phyloP scores from a whole-genome alignment of 2,797 vertebrate genomes.

The Botia almorhae region DNA sequence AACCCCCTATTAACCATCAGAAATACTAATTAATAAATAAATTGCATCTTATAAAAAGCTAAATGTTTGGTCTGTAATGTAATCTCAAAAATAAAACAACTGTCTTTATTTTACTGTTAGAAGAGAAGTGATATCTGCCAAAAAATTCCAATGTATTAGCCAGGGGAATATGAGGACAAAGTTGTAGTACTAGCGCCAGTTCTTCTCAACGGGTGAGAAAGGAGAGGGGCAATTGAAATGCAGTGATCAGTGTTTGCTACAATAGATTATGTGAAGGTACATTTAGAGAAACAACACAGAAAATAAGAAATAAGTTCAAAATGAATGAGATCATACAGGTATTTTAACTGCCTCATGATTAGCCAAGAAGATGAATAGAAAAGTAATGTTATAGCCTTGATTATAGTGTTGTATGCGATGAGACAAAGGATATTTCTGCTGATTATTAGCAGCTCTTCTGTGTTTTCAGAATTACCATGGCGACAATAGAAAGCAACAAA shows the following conservation, averaged over 20 bases:
- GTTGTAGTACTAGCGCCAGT: constrained; percentile 37
- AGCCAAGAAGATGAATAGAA: not conserved
- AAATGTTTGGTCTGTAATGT: constrained; percentile 14
- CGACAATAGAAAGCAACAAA: constrained; percentile 41
- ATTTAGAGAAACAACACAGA: not conserved
- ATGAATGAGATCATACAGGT: not conserved
- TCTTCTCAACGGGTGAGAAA: constrained; percentile 29
- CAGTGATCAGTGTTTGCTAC: constrained; percentile 24
- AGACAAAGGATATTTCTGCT: not conserved
- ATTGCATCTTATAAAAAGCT: not conserved
- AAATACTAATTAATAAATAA: too few species aligned
- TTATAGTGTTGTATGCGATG: not conserved
- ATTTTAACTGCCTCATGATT: not conserved
- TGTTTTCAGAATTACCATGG: constrained; percentile 39
- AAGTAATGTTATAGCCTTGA: not conserved
- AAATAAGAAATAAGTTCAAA: not conserved
- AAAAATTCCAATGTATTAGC: constrained; percentile 45
- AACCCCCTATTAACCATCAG: not conserved
- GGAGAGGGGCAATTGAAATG: constrained; percentile 32
- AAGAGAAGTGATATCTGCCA: constrained; percentile 34
- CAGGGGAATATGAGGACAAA: constrained; percentile 49
- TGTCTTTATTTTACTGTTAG: too few species aligned
- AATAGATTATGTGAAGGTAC: not conserved
- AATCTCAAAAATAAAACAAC: constrained; percentile 50
- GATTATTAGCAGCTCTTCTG: constrained; percentile 28